phyloP scores from a whole-genome alignment of 2,888 invertebrate genomes.

The Hirtodrosophila confusa region DNA sequence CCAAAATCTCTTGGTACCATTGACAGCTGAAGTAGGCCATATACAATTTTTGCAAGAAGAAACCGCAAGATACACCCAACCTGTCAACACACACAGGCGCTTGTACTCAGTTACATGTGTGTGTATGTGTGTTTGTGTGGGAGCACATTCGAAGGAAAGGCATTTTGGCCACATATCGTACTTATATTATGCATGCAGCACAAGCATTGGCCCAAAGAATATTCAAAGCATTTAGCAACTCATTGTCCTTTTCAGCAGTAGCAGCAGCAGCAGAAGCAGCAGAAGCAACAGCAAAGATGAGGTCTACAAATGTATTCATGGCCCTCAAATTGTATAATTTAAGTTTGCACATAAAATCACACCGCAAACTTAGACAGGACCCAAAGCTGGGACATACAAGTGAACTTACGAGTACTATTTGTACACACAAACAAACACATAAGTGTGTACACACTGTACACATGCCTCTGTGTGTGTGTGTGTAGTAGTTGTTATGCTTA shows the following conservation, averaged over 20 bases:
- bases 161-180: slow-evolving; percentile 37
- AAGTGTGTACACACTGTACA: slow-evolving; percentile 1
- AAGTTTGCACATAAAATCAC: slow-evolving; percentile 80
- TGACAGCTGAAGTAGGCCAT: slow-evolving; percentile 20
- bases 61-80: slow-evolving; percentile 66
- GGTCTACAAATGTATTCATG: slow-evolving; percentile 72
- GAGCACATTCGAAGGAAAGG: slow-evolving; percentile 26
- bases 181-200: slow-evolving; percentile 73
- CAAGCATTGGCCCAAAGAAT: slow-evolving; percentile 73
- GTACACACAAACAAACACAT: slow-evolving; percentile 12
- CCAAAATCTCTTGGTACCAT: slow-evolving; percentile 32
- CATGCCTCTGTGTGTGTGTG: background rate
- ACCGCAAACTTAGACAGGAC: slow-evolving; percentile 65
- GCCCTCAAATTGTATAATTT: slow-evolving; percentile 76
- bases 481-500: slow-evolving; percentile 10
- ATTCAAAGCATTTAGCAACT: slow-evolving; percentile 80
- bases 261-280: slow-evolving; percentile 24
- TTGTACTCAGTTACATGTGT: background rate
- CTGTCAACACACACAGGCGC: slow-evolving; percentile 55
- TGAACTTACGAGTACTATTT: slow-evolving; percentile 23
- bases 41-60: slow-evolving; percentile 37
- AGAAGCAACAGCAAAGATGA: slow-evolving; percentile 23
- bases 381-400: slow-evolving; percentile 39
- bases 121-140: slow-evolving; percentile 14
- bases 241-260: slow-evolving; percentile 70